Base-by-base conservation (phyloP, 2,888 invertebrate species). In the Flexamia atlantica region DNA sequence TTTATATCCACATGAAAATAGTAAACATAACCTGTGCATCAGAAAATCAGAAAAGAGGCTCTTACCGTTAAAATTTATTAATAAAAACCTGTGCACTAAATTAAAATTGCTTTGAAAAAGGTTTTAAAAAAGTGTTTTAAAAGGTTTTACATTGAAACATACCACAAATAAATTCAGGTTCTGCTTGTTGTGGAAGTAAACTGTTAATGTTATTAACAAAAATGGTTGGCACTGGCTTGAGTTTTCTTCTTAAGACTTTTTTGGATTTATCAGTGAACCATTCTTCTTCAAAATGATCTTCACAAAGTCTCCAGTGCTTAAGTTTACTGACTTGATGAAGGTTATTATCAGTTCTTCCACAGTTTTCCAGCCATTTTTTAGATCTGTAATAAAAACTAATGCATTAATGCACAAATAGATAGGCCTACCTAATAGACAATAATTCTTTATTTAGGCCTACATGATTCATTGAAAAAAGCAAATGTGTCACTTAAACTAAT, bases 201-300 rank as follows among this genome's bases (percentile, higher is more conserved):
- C 46, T 46, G 9, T 23, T 46, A n/a, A 76, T 46, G 17, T 76
- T 76, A 25, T 76, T 46, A 2, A 46, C 46, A 46, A 76, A 76
- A 40, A 76, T 46, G 17, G 74, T 76, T 9, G 74, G 74, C 9
- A 76, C n/a, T 20, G 74, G 74, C 1, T 76, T 42, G 28, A 46
- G 74, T 42, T 20, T 42, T 28, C 74, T 76, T 23, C 25, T 76
- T 17, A 76, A 23, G 1, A 46, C 17, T 28, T 36, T 76, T 76
- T 46, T 76, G 1, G 74, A 36, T 25, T 28, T 23, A 23, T 76
- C 74, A 23, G 74, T 76, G 50, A 76, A 76, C 42, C 46, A 76
- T 28, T 76, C 46, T 5, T 76, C 74, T 40, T 76, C 74, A 76
- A 76, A 76, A 17, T 76, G 74, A 46, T 76, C 74, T 46, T 36